Percentiles rank a stretch among this genome's conserved stretches.
Evolutionary conservation across 2,888 invertebrate species (phyloP).

Genomic region (Drosophila pseudotakahashii): DNA sequence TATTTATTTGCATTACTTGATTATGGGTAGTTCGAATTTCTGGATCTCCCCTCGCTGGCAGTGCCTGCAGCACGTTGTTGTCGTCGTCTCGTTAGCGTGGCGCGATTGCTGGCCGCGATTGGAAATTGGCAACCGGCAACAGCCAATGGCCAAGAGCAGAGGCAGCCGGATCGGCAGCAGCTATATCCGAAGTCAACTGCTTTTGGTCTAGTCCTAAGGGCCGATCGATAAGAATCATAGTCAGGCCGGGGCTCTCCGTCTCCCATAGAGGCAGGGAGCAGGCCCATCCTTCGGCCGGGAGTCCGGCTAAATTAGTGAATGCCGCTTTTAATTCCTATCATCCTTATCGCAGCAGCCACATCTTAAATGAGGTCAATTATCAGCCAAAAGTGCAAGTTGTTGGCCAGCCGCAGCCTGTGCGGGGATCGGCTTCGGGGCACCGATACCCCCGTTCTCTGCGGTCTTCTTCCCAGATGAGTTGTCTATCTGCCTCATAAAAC

Average conservation of each 20-base stretch:
- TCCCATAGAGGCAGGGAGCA: not conserved
- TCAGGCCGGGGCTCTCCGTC: constrained; percentile 27
- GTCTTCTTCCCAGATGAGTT: constrained; percentile 12
- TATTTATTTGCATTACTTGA: not conserved
- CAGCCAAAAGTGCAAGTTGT: constrained; percentile 79
- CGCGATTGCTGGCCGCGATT: constrained; percentile 75
- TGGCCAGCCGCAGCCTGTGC: constrained; percentile 30
- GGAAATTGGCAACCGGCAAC: constrained; percentile 70
- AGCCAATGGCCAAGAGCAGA: constrained; percentile 41
- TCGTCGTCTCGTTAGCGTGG: constrained; percentile 78
- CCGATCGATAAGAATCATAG: constrained; percentile 71
- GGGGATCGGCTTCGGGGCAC: constrained; percentile 28
- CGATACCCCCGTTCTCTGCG: constrained; percentile 19
- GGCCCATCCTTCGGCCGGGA: constrained; percentile 24
- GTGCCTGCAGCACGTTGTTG: constrained; percentile 75
- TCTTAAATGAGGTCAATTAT: constrained; percentile 81
- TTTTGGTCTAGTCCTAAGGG: constrained; percentile 79
- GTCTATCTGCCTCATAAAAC: constrained; percentile 65
- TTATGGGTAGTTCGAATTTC: not conserved
- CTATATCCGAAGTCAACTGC: constrained; percentile 55
- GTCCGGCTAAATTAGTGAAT: constrained; percentile 76
- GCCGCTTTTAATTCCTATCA: constrained; percentile 79
- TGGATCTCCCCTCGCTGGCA: constrained; percentile 53
- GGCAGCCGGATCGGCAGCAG: constrained; percentile 40
- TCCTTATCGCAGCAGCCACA: constrained; percentile 65